Evolutionary conservation across 2,888 invertebrate genomes (phyloP).

Genomic region (Morpho helenor): DNA sequence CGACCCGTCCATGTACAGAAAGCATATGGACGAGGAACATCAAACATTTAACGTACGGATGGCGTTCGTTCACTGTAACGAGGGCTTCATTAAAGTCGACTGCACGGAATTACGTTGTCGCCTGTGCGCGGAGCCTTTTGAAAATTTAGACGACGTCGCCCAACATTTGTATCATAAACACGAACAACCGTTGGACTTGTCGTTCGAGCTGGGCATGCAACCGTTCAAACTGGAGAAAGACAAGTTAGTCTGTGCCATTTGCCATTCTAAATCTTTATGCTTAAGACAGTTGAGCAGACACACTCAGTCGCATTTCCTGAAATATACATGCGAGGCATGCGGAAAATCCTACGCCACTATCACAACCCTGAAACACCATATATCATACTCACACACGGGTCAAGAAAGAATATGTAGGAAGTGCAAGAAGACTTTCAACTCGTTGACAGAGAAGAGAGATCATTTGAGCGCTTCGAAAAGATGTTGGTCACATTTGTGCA

Average conservation of each 20-base stretch:
- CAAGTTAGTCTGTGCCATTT: slow-evolving; percentile 52
- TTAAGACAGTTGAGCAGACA: slow-evolving; percentile 59
- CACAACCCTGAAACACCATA: slow-evolving; percentile 54
- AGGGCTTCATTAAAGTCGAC: slow-evolving; percentile 62
- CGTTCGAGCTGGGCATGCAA: slow-evolving; percentile 51
- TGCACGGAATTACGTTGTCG: slow-evolving; percentile 58
- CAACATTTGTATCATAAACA: slow-evolving; percentile 51
- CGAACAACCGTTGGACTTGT: slow-evolving; percentile 42
- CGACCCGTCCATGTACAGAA: slow-evolving; percentile 50
- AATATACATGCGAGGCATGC: slow-evolving; percentile 63
- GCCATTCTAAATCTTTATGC: slow-evolving; percentile 46
- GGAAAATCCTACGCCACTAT: slow-evolving; percentile 61
- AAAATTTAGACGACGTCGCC: slow-evolving; percentile 47
- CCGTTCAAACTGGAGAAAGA: slow-evolving; percentile 58
- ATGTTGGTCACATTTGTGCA: slow-evolving; percentile 61
- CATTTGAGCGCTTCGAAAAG: slow-evolving; percentile 46
- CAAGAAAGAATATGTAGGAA: slow-evolving; percentile 55
- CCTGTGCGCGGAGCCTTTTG: slow-evolving; percentile 43
- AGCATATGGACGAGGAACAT: slow-evolving; percentile 61
- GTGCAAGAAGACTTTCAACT: slow-evolving; percentile 53
- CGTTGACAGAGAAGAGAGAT: slow-evolving; percentile 48
- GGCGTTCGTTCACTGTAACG: slow-evolving; percentile 57
- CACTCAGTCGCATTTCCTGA: slow-evolving; percentile 57
- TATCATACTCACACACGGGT: slow-evolving; percentile 48
- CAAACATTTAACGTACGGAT: slow-evolving; percentile 48